A percentile compares a stretch with the other conserved stretches of the same genome.
Evolutionary conservation across 2,888 invertebrate species (phyloP).

Genomic region (Oscheius sp.): DNA sequence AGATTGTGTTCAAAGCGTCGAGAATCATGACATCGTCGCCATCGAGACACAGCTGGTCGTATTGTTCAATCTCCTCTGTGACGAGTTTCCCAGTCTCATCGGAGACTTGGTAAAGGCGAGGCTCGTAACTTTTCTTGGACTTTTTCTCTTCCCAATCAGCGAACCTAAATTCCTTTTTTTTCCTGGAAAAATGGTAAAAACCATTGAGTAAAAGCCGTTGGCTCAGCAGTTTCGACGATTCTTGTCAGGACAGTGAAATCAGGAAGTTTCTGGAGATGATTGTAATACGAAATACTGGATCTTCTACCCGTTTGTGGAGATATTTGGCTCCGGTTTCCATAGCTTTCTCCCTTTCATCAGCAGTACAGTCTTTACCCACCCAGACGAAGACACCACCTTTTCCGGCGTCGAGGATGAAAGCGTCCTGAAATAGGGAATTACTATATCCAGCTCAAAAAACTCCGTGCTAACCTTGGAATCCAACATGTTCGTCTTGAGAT

Average conservation of each 20-base stretch:
- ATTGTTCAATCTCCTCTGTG: constrained; percentile 83
- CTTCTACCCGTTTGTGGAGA: constrained; percentile 55
- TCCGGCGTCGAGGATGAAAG: constrained; percentile 75
- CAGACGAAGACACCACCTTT: constrained; percentile 75
- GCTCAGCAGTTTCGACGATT: constrained; percentile 87
- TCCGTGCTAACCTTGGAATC: constrained; percentile 79
- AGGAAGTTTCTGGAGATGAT: constrained; percentile 71
- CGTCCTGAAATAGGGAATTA: constrained; percentile 65
- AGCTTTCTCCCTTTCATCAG: constrained; percentile 74
- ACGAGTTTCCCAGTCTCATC: constrained; percentile 79
- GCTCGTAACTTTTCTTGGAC: constrained; percentile 69
- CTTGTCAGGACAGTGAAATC: constrained; percentile 76
- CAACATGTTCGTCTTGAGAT: constrained; percentile 80
- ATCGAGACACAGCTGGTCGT: constrained; percentile 80
- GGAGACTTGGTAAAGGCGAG: constrained; percentile 80
- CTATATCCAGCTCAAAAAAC: no score
- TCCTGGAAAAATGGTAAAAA: no score
- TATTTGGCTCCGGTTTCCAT: constrained; percentile 69
- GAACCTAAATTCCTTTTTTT: constrained; percentile 2
- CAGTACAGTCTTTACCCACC: constrained; percentile 75
- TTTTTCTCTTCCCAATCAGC: constrained; percentile 56
- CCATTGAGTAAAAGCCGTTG: constrained; percentile 88
- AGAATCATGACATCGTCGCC: constrained; percentile 84
- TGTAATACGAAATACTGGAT: no score
- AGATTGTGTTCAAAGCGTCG: constrained; percentile 84